Base-by-base conservation (phyloP, 2,888 invertebrate genomes). In the Eristalis arbustorum region DNA sequence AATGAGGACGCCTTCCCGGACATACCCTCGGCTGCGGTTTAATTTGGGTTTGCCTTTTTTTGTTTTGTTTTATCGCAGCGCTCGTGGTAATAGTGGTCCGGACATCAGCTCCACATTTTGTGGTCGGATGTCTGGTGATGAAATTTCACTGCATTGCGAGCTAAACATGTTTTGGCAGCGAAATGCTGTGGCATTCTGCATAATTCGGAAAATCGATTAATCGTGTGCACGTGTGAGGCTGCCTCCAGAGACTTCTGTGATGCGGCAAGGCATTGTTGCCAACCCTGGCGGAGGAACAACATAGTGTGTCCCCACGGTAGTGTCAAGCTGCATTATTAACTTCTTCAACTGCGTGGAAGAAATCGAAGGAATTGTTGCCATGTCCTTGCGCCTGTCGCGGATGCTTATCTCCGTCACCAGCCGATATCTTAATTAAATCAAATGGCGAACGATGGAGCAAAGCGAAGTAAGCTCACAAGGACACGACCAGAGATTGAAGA, bases 361-460 rank as follows among this genome's bases (percentile, higher is more conserved):
- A 37, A 37, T 37, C 13, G 37, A 25, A 25, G 37, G 13, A 37
- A 37, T 37, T 13, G 37, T 37, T 37, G 13, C 18, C n/a, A 49
- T n/a, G n/a, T 49, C 49, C 49, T 49, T 18, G 18, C 18, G 49
- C 18, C 18, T 49, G 49, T 18, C 18, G 18, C 49, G 49, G 18
- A 18, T 49, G 18, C 49, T 49, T 49, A 49, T 49, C 49, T 8
- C 3, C 25, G 23, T 23, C 59, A 25, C 25, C 13, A 59, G 25
- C 6, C 59, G 59, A 59, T 25, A 59, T 59, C 59, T 59, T 59
- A 59, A 59, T 59, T 59, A 25, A 59, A 59, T 59, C 59, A 59
- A 59, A 25, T 18, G 3, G 25, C 59, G 13, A 28, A 59, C 25
- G 25, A 28, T 25, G 25, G 13, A 59, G 13, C 25, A 59, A 59